Base-by-base conservation (phyloP, 2,797 vertebrate genomes). In the Pipistrellus pipistrellus region DNA sequence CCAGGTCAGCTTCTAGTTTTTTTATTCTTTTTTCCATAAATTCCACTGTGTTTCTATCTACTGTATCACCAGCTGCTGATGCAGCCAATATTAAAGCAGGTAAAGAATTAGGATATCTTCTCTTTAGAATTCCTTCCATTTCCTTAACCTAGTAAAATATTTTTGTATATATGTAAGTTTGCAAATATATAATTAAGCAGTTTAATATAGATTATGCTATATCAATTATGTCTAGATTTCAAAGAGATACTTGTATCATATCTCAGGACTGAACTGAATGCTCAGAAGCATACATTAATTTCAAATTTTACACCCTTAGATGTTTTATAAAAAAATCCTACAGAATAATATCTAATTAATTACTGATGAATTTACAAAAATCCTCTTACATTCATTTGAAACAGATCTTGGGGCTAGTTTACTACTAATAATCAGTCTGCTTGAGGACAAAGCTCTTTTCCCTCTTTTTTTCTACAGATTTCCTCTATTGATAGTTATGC, bases 71-170 rank as follows among this genome's bases (percentile, higher is more conserved):
- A 66, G 98, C 97, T 96, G 99, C 98, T 14, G 98, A 98, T 80
- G 99, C 99, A 84, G 99, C 99, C 85, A 98, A 98, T 91, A 99
- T 99, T 95, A 99, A 98, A 95, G 99, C 99, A 14, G 99, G 99
- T 85, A 99, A 97, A 38, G 99, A 99, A 98, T 99, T 99, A 92
- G 99, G 99, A 91, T 99, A 98, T 76, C 98, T 98, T 93, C 97
- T 98, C 96, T 98, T 99, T 6, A 99, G 95, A 94, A 99, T 99
- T 84, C 98, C 98, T 98, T 99, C 98, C 98, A 99, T 98, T 98
- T 99, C 98, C 85, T 98, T 98, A 89, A 99, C 98, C 98, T 99
- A 69, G 71, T 68, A 57, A 93, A 93, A 97, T 69, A 81, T 71
- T 90, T 88, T 84, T 85, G 2, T 69, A 88, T 23, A 38, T 38